Evolutionary conservation across 53 echinoderm and acorn worm species (phyloP).

Genomic region (Holothuria scabra): DNA sequence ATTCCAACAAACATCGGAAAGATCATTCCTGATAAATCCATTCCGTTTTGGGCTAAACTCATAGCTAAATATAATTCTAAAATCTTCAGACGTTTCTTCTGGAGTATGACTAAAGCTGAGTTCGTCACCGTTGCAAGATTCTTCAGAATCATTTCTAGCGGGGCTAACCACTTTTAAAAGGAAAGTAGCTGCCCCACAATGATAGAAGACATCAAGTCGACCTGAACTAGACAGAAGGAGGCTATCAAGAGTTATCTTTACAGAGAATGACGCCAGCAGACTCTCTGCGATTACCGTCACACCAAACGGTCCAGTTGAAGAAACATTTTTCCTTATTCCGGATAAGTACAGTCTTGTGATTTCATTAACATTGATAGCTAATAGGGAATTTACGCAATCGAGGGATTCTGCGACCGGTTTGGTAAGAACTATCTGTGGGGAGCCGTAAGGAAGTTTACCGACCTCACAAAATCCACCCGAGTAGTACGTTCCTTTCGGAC

Average conservation of each 20-base stretch:
- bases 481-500: conserved; percentile 7
- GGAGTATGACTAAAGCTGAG: background rate
- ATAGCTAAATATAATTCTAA: conserved; percentile 23
- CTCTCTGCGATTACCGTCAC: conserved; percentile 10
- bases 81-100: background rate
- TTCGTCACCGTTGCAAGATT: background rate
- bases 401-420: background rate
- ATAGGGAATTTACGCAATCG: background rate
- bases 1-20: conserved; percentile 25
- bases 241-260: conserved; percentile 17
- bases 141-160: background rate
- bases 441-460: conserved; percentile 5
- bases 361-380: conserved; percentile 4
- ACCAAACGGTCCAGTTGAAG: background rate
- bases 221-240: conserved; percentile 5
- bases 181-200: conserved; percentile 18
- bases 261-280: conserved; percentile 18
- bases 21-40: background rate
- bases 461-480: background rate
- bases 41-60: conserved; percentile 3
- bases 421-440: conserved; percentile 13
- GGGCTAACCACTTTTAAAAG: background rate
- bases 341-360: conserved; percentile 7
- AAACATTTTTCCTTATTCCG: background rate
- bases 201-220: conserved; percentile 1